Base-by-base conservation (phyloP, 2,113 vertebrate genomes). In the Castor canadensis region DNA sequence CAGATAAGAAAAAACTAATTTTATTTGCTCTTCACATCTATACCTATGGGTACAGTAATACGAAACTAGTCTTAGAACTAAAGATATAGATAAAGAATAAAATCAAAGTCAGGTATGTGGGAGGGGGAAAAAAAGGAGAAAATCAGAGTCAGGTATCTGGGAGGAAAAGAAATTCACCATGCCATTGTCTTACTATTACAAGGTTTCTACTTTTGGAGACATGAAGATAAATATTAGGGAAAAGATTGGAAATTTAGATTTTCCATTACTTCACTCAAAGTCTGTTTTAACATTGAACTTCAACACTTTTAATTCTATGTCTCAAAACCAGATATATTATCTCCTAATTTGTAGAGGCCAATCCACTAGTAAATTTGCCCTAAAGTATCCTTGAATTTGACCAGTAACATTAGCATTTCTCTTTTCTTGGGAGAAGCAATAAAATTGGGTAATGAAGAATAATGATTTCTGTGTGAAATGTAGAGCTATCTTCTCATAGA, bases 241-340 rank as follows among this genome's bases (percentile, higher is more conserved):
- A n/a, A 75, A 5, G 66, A 9, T 32, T 93, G 5, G 30, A 94
- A n/a, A 49, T 73, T 81, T 88, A 32, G 45, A 79, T 43, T 88
- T 35, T 83, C 6, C 56, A 73, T 95, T 73, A 52, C 11, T 52
- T 92, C 71, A 58, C 67, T 88, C 28, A n/a, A 84, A 69, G 38
- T 67, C n/a, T 60, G 43, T 81, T 62, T 95, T 95, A 87, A 81
- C 52, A 67, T 12, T 94, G 28, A 38, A 64, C 32, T n/a, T 87
- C 8, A n/a, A 30, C 24, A 87, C 6, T 77, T 80, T 86, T 26
- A 22, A 67, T 22, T 40, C 32, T 52, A 1, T 73, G 35, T 64
- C 24, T 87, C 26, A 75, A 16, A 35, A 69, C 24, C 24, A 5
- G 16, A 54, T n/a, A 8, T 32, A 71, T 73, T 52, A 22, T 20